Percentiles rank a stretch among this genome's conserved stretches.
Evolutionary conservation across 2,888 invertebrate species (phyloP).

Genomic region (Oscheius sp.): DNA sequence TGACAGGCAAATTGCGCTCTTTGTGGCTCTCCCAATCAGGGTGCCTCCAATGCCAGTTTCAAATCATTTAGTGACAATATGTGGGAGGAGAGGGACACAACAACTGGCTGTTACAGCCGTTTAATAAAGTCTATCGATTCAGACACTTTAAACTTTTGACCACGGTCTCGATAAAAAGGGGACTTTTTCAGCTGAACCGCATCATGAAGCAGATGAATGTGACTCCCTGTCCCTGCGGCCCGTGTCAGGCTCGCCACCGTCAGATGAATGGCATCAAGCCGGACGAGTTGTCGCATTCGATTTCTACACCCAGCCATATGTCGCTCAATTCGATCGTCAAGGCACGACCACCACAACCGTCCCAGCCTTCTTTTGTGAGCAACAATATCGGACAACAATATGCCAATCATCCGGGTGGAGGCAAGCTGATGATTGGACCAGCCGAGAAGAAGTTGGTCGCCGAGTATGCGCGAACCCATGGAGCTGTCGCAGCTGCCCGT

Average conservation of each 20-base stretch:
- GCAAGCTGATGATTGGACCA: conserved; percentile 37
- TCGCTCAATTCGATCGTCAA: conserved; percentile 43
- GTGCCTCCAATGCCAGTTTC: background rate
- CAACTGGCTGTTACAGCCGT: background rate
- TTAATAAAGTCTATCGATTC: conserved; percentile 24
- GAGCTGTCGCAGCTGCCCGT: conserved; percentile 26
- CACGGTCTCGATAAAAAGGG: no score
- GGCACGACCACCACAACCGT: conserved; percentile 2
- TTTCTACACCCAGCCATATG: no score
- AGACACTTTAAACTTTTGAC: no score
- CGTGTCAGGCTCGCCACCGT: conserved; percentile 29
- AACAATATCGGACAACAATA: conserved; percentile 15
- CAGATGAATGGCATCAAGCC: conserved; percentile 19
- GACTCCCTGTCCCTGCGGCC: conserved; percentile 33
- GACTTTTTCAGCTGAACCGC: conserved; percentile 38
- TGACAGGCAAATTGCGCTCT: no score
- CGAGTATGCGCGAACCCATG: conserved; percentile 37
- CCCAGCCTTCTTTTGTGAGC: background rate
- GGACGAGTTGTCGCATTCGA: conserved; percentile 7
- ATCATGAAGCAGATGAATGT: conserved; percentile 43
- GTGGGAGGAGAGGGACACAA: background rate
- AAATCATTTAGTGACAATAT: conserved; percentile 15
- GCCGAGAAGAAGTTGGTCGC: conserved; percentile 33
- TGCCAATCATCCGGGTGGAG: conserved; percentile 19
- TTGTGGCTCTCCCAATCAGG: background rate